Percentiles rank a stretch among this genome's conserved stretches.
phyloP scores from a whole-genome alignment of 2,797 vertebrate species.

The Pampus argenteus region DNA sequence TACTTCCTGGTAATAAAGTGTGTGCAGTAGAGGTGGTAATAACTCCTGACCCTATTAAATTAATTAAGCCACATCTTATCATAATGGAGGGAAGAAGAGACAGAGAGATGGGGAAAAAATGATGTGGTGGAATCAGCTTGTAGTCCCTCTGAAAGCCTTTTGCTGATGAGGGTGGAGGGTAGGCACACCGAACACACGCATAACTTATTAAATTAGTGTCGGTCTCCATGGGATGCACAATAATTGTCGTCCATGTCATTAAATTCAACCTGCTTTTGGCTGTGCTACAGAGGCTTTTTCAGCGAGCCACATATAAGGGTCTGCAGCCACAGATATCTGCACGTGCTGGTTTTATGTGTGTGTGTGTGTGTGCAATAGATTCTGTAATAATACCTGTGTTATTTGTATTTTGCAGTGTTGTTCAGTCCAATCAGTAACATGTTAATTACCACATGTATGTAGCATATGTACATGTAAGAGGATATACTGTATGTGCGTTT shows the following conservation, averaged over 20 bases:
- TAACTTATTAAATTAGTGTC: slow-evolving; percentile 85
- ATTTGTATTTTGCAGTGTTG: neutral
- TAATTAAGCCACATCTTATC: slow-evolving; percentile 84
- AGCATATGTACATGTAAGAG: neutral
- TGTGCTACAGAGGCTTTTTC: slow-evolving; percentile 39
- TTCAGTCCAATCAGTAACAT: neutral
- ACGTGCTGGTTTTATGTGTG: neutral
- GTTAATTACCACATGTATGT: neutral
- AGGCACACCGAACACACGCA: slow-evolving; percentile 64
- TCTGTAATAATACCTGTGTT: neutral
- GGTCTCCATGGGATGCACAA: slow-evolving; percentile 75
- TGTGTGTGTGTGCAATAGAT: slow-evolving; percentile 8
- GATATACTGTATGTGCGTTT: no score
- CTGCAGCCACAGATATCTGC: slow-evolving; percentile 17
- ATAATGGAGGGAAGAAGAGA: slow-evolving; percentile 60
- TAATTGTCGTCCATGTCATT: slow-evolving; percentile 84
- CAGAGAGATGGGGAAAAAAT: slow-evolving; percentile 18
- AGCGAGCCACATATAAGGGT: slow-evolving; percentile 11
- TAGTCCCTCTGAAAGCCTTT: slow-evolving; percentile 70
- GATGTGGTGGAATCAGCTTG: slow-evolving; percentile 54
- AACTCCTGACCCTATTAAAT: slow-evolving; percentile 86
- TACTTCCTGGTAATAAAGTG: slow-evolving; percentile 69
- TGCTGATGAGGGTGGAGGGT: slow-evolving; percentile 73
- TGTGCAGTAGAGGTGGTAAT: slow-evolving; percentile 74
- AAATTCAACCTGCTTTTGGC: slow-evolving; percentile 73